Evolutionary conservation across 2,888 invertebrate species (phyloP), one percentile per base, ranked within the genome.

Genomic region (Eristalinus sepulchralis): DNA sequence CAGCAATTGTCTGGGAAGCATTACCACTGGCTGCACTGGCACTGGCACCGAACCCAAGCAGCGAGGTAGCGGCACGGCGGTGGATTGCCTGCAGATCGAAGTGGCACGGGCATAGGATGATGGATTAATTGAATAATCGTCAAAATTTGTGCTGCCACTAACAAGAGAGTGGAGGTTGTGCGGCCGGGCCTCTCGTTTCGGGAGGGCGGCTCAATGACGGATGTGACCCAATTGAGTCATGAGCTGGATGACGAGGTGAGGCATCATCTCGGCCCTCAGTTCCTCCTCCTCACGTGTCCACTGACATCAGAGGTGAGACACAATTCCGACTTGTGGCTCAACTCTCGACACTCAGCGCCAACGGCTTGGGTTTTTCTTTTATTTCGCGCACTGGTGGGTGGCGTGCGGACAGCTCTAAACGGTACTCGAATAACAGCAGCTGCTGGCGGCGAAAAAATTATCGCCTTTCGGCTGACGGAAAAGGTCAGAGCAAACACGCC

Each of bases 1-100:
- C 86, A 79, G 67, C 78, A 76, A 79, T 72, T 83, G 83, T 86
- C 86, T 86, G 86, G 82, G 77, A 82, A 78, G 60, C 55, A 77
- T 82, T 71, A 66, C 76, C 27, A 73, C 68, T 62, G 57, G 22
- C 57, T 59, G 59, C 47, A 47, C 22, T 24, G 24, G 59, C 47
- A 47, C 22, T 24, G 24, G 57, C 24, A 57, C 11, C 20, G 57
- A 6, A 22, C 20, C 13, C 57, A 24, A 11, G 17, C 8, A 17
- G 47, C 27, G 27, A 2, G 47, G 8, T 17, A 17, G 34, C 34
- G 8, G 34, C 6, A 9, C 34, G 17, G 39, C 13, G 39, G 39
- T 13, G 47, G 47, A 17, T n/a, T n/a, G 39, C 47, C 17, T 17
- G 47, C 47, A 17, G 47, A 47, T 47, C 47, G 47, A 17, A 17